phyloP scores from a whole-genome alignment of 2,797 vertebrate genomes.

The Gila robusta region DNA sequence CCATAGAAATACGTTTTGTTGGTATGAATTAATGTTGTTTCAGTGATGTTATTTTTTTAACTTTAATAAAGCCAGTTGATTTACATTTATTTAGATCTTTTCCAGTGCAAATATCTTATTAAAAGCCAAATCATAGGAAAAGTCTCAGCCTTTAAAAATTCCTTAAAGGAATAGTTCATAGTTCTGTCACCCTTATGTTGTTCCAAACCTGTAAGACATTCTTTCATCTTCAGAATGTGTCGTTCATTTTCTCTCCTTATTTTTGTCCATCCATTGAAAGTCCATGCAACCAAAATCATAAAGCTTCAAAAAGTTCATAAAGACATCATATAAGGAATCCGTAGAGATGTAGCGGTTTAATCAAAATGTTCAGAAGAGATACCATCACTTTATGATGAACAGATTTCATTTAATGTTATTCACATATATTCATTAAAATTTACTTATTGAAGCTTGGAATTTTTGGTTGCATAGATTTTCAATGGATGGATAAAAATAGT shows the following conservation, averaged over 20 bases:
- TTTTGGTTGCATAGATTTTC: not conserved
- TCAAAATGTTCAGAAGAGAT: not conserved
- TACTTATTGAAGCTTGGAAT: not conserved
- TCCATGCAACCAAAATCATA: not conserved
- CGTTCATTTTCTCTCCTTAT: not conserved
- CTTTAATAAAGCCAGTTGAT: not conserved
- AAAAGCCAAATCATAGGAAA: not conserved
- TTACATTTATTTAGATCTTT: not conserved
- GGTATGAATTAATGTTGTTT: not conserved
- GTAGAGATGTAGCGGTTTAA: not conserved
- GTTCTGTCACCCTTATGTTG: too few species aligned
- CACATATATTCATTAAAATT: not conserved
- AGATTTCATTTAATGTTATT: not conserved
- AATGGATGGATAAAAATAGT: not conserved
- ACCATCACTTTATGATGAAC: not conserved
- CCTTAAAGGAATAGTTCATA: not conserved
- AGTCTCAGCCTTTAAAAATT: not conserved
- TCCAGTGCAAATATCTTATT: not conserved
- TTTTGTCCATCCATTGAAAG: not conserved
- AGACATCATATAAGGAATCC: not conserved
- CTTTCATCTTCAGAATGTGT: not conserved
- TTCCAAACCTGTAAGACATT: too few species aligned
- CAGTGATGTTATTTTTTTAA: too few species aligned
- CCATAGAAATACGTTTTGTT: not conserved
- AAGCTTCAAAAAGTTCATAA: not conserved